Percentiles rank a stretch among this genome's conserved stretches.
Conservation (phyloP, 2,113 vertebrate species). For the Clupea harengus region DNA sequence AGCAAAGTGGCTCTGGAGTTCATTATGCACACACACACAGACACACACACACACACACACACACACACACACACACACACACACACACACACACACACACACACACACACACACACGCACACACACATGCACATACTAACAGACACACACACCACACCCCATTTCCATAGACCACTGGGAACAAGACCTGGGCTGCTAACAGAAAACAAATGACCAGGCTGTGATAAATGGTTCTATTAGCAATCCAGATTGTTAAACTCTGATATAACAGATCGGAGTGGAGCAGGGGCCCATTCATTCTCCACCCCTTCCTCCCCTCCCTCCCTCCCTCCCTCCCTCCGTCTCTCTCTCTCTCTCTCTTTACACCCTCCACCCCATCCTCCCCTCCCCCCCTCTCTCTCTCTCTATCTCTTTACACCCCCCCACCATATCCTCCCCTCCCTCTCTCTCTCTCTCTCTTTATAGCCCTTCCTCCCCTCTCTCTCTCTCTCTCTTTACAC, state of each 20-base stretch:
- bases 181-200: slow-evolving; percentile 77
- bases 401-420: too few relatives aligned
- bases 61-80: not conserved
- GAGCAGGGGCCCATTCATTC: slow-evolving; percentile 84
- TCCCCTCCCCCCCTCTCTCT: not conserved
- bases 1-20: slow-evolving; percentile 67
- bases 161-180: slow-evolving; percentile 85
- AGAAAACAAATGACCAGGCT: slow-evolving; percentile 79
- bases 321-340: not conserved
- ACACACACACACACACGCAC: not conserved
- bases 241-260: slow-evolving; percentile 97
- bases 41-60: not conserved
- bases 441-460: too few relatives aligned
- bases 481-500: not conserved
- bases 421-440: too few relatives aligned
- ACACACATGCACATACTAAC: not conserved
- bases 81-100: not conserved
- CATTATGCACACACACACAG: slow-evolving; percentile 58
- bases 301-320: slow-evolving; percentile 72
- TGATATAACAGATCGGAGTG: slow-evolving; percentile 87
- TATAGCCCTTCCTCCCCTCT: too few relatives aligned
- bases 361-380: slow-evolving; percentile 67
- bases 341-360: slow-evolving; percentile 50
- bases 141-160: slow-evolving; percentile 29
- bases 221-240: slow-evolving; percentile 99